These are phyloP conservation scores for Nycteola revayana DNA, from an alignment of 2,888 invertebrate genomes.

Conservation along the genomic window DNA sequence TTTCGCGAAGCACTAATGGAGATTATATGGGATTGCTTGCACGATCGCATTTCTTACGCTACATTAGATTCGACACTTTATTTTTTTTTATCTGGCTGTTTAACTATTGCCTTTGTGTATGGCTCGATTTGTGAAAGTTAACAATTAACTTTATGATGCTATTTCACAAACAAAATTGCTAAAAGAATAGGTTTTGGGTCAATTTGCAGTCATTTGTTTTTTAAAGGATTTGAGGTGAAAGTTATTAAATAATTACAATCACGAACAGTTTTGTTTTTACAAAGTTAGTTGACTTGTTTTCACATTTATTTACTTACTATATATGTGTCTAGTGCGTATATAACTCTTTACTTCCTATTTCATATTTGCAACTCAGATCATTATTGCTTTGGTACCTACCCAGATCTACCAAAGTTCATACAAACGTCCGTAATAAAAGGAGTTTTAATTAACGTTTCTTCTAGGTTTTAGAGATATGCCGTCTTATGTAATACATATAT, in stretches of 20 bases:
- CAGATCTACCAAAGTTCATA: no score
- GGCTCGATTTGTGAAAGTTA: slow-evolving; percentile 25
- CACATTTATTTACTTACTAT: no score
- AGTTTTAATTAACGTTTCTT: no score
- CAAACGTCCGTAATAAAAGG: no score
- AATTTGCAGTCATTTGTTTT: slow-evolving; percentile 23
- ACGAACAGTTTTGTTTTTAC: no score
- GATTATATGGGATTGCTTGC: slow-evolving; percentile 66
- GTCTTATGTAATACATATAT: no score
- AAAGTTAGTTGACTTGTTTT: no score
- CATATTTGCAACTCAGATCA: no score
- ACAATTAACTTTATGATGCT: slow-evolving; percentile 28
- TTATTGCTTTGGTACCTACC: no score
- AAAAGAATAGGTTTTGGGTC: slow-evolving; percentile 26
- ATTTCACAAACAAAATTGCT: slow-evolving; percentile 31
- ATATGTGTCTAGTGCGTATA: no score
- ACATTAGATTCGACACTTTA: slow-evolving; percentile 40
- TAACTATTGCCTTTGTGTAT: slow-evolving; percentile 31
- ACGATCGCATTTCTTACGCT: slow-evolving; percentile 50
- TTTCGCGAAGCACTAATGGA: slow-evolving; percentile 76
- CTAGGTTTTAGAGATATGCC: no score
- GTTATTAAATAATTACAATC: slow-evolving; percentile 12
- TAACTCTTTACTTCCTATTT: no score
- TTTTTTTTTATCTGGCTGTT: slow-evolving; percentile 32
- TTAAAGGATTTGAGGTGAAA: slow-evolving; percentile 24